A percentile compares a stretch with the other conserved stretches of the same genome.
Conservation (phyloP, 1,140 invertebrate genomes). For the Plectus sambesii region DNA sequence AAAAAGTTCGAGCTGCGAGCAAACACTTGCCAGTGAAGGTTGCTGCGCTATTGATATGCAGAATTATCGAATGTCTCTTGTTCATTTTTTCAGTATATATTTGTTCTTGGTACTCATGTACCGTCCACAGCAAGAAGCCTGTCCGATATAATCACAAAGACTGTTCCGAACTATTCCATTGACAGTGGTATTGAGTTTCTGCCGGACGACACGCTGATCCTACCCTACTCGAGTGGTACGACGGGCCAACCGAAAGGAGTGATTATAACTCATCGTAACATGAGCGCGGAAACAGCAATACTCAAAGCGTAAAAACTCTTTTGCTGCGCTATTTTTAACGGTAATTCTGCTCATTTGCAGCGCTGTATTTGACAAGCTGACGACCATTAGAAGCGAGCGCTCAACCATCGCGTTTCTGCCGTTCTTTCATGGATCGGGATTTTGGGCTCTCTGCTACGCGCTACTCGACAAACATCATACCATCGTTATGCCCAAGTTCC, state of each 20-base stretch:
- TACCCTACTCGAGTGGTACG: constrained; percentile 31
- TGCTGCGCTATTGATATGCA: not conserved
- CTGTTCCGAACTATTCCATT: not conserved
- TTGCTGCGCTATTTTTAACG: constrained; percentile 10
- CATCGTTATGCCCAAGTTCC: constrained; percentile 27
- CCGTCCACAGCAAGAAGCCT: not conserved
- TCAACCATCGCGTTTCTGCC: constrained; percentile 30
- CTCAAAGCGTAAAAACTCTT: constrained; percentile 20
- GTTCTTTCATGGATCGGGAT: constrained; percentile 32
- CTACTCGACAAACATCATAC: constrained; percentile 30
- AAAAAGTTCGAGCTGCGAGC: not conserved
- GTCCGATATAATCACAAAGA: not conserved
- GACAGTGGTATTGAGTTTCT: constrained; percentile 6
- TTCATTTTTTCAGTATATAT: constrained; percentile 1
- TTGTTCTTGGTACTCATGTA: not conserved
- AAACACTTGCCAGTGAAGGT: not conserved
- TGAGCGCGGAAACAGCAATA: constrained; percentile 8
- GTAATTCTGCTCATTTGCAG: constrained; percentile 10
- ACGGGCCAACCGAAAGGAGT: constrained; percentile 29
- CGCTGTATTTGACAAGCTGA: constrained; percentile 20
- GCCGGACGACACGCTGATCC: constrained; percentile 23
- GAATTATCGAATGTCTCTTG: not conserved
- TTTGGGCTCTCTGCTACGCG: constrained; percentile 34
- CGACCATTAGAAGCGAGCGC: not conserved
- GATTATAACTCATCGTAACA: constrained; percentile 20